Base-by-base conservation (phyloP, 2,888 invertebrate species). In the Dastarcus helophoroides region DNA sequence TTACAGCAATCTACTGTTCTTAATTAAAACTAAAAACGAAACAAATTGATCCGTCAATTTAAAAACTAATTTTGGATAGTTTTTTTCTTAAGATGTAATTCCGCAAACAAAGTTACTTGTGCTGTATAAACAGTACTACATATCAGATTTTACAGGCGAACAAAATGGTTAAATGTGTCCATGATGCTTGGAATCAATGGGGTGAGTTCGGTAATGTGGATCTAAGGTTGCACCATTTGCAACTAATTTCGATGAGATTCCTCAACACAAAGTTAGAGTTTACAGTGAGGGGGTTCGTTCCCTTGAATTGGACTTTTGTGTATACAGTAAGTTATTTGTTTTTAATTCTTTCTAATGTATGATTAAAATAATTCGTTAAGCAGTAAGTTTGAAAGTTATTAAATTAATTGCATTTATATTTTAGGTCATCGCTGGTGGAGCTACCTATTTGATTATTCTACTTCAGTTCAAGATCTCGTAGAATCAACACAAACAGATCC, bases 251-350 rank as follows among this genome's bases (percentile, higher is more conserved):
- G 3, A 35, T 60, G 36, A 62, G 62, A 29, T 37, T 63, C 16
- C 42, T 51, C 4, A 56, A 60, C 37, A 46, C 58, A 2, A 54
- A 51, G 35, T 54, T 62, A 1, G 38, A 46, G 2, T 62, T 63
- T 19, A 58, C 61, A 2, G 60, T 60, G 2, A 61, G 57, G 2
- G 63, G 61, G 19, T 35, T 63, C 2, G 63, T 63, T 39, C 48
- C 51, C 6, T 46, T 63, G 42, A 60, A 63, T 44, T 51, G 60
- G 8, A 56, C 60, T 3, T 42, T 63, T 2, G 50, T 62, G 30
- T 62, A 61, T 42, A 60, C 62, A 19, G 63, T 62, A 34, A 34
- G 48, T 40, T 13, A 17, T 6, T 2, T 11, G n/a, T 10, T 10
- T 16, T 28, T n/a, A n/a, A 7, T 17, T 17, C 19, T 17, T 7